Conservation (phyloP, 2,113 vertebrate genomes). For the Vombatus ursinus region DNA sequence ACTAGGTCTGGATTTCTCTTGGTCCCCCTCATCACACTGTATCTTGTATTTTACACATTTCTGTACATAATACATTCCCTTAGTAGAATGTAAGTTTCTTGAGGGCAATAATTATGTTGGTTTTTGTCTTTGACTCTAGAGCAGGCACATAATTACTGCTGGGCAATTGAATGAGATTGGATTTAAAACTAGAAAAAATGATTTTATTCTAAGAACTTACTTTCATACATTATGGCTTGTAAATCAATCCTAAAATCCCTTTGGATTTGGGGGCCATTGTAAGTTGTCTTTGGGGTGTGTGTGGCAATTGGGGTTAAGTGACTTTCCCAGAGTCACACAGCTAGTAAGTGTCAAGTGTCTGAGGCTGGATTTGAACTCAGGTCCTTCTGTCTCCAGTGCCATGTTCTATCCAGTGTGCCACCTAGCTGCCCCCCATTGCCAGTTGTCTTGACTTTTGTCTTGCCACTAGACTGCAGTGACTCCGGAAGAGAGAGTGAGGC, state of each 20-base stretch:
- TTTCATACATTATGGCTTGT: neutral
- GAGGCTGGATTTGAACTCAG: too few species aligned
- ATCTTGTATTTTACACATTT: neutral
- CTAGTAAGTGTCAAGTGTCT: too few species aligned
- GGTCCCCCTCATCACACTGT: neutral
- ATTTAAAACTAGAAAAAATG: neutral
- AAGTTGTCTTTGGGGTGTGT: too few species aligned
- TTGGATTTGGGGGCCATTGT: neutral
- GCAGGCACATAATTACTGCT: neutral
- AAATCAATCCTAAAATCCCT: neutral
- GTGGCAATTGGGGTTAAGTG: too few species aligned
- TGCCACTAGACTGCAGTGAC: neutral
- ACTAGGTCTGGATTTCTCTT: too few species aligned
- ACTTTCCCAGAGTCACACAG: too few species aligned
- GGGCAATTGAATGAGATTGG: neutral
- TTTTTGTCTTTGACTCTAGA: neutral
- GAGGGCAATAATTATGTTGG: neutral
- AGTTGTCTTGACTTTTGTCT: neutral
- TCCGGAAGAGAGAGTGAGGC: neutral
- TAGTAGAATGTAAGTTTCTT: neutral
- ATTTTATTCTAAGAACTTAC: neutral
- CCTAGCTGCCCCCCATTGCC: too few species aligned
- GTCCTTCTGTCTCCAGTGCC: too few species aligned
- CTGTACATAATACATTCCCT: neutral
- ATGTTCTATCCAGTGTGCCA: too few species aligned